These are phyloP conservation scores for Muscina levida DNA, from an alignment of 2,888 invertebrate species.

Conservation along the genomic window DNA sequence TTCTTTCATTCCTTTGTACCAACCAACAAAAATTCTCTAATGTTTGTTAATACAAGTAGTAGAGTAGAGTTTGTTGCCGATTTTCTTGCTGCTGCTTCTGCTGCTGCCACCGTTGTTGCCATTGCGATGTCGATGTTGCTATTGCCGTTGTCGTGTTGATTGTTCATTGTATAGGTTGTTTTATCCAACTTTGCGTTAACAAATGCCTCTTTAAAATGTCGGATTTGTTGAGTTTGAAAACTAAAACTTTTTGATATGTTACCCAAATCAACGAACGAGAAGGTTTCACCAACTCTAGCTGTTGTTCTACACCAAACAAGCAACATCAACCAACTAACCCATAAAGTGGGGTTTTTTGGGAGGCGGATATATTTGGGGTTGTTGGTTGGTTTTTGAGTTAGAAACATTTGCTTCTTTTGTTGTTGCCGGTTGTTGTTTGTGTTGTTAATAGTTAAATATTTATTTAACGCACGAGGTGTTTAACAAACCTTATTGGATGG, in stretches of 20 bases:
- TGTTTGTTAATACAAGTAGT: slow-evolving; percentile 39
- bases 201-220: neutral
- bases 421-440: neutral
- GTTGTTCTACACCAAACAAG: neutral
- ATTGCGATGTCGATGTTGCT: neutral
- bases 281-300: neutral
- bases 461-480: slow-evolving; percentile 34
- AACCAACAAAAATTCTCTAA: slow-evolving; percentile 1
- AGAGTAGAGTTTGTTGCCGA: neutral
- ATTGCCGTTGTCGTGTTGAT: neutral
- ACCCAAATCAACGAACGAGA: slow-evolving; percentile 10
- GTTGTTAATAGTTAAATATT: slow-evolving; percentile 34
- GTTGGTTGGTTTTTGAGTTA: slow-evolving; percentile 4
- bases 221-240: neutral
- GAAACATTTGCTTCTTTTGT: neutral
- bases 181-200: neutral
- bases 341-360: no score
- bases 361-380: no score
- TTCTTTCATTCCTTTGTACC: neutral
- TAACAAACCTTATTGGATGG: slow-evolving; percentile 27
- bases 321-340: no score
- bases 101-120: no score
- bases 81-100: no score
- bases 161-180: neutral
- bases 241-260: slow-evolving; percentile 4